Conservation (phyloP, 2,888 invertebrate species). For the Parnassius apollo region DNA sequence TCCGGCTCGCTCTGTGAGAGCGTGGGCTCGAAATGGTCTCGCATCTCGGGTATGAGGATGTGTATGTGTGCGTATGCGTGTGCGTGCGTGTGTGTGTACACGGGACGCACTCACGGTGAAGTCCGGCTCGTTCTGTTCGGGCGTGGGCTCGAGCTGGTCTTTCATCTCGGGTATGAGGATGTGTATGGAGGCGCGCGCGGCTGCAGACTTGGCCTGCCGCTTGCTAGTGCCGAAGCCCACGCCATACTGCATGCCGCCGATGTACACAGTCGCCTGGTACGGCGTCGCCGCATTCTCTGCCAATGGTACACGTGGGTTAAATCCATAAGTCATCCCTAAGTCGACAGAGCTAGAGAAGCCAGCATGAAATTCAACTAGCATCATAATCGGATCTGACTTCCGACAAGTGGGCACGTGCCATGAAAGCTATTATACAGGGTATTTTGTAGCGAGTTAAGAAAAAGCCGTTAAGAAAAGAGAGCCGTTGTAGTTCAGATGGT, state of each 20-base stretch:
- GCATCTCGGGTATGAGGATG: slow-evolving; percentile 62
- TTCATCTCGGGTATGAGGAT: slow-evolving; percentile 96
- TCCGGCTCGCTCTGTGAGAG: slow-evolving; percentile 44
- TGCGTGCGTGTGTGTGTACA: not conserved
- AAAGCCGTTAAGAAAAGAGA: no score
- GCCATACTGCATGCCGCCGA: slow-evolving; percentile 96
- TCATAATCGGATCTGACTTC: no score
- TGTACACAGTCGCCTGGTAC: slow-evolving; percentile 95
- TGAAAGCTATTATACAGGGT: no score
- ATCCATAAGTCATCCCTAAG: no score
- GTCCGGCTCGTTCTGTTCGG: slow-evolving; percentile 45
- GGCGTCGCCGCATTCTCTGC: slow-evolving; percentile 94
- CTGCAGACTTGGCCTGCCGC: slow-evolving; percentile 96
- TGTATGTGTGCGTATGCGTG: not conserved
- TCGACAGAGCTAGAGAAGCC: no score
- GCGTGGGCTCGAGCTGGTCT: slow-evolving; percentile 82
- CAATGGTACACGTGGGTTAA: not conserved
- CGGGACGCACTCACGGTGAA: slow-evolving; percentile 46
- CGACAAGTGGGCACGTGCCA: no score
- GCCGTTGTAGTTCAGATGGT: no score
- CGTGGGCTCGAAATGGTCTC: slow-evolving; percentile 83
- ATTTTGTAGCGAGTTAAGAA: no score
- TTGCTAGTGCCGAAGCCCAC: slow-evolving; percentile 97
- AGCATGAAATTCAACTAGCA: no score
- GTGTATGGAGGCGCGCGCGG: slow-evolving; percentile 93